Percentiles rank a stretch among this genome's conserved stretches.
Conservation (phyloP, 2,797 vertebrate genomes). For the Oceanodroma leucorhoa region DNA sequence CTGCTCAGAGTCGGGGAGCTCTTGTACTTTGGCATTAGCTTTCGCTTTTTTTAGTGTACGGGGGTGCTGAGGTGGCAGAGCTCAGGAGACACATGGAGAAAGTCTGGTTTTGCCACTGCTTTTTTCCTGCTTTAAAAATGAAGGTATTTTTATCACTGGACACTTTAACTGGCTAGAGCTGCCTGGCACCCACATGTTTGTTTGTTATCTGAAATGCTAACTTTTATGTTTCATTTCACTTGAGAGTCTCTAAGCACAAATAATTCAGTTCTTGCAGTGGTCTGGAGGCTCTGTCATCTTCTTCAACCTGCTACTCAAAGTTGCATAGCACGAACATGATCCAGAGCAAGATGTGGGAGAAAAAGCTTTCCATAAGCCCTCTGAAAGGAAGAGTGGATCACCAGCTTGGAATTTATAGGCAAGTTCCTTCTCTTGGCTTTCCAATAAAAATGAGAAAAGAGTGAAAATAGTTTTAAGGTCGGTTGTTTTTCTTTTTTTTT, state of each 20-base stretch:
- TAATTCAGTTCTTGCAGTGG: neutral
- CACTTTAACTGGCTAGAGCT: neutral
- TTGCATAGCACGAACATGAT: neutral
- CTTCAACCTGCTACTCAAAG: neutral
- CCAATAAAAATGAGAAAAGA: neutral
- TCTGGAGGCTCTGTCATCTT: neutral
- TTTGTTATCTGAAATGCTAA: neutral
- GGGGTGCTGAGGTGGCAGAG: neutral
- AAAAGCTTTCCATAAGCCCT: neutral
- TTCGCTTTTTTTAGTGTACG: neutral
- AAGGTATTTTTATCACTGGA: neutral
- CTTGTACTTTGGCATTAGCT: neutral
- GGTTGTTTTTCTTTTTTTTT: rapidly evolving
- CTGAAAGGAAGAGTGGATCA: neutral
- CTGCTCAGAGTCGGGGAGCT: neutral
- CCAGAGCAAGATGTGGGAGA: neutral
- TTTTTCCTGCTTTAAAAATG: neutral
- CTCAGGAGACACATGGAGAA: neutral
- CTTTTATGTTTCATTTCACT: neutral
- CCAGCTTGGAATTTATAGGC: neutral
- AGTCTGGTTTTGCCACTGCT: neutral
- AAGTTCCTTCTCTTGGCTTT: neutral
- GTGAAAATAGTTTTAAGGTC: neutral
- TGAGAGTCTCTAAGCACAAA: neutral
- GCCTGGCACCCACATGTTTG: neutral